phyloP scores from a whole-genome alignment of 2,113 vertebrate species.

The Eira barbara region DNA sequence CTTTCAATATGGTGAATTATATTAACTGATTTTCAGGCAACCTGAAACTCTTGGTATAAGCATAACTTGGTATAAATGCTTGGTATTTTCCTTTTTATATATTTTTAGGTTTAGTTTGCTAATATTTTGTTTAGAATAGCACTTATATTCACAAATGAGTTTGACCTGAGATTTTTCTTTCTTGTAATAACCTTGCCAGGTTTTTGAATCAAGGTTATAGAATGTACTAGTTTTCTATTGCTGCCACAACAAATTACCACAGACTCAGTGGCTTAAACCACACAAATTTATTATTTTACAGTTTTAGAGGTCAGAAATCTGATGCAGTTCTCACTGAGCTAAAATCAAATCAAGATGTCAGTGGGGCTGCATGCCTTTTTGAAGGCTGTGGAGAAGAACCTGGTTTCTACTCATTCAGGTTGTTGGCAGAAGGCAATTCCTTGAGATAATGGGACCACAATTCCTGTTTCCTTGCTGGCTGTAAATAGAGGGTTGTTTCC shows the following conservation, averaged over 20 bases:
- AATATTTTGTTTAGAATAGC: not conserved
- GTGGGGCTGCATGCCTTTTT: not conserved
- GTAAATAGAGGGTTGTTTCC: not conserved
- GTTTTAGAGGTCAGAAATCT: not conserved
- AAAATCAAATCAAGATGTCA: not conserved
- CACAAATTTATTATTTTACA: not conserved
- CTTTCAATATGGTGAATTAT: not conserved
- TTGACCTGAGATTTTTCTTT: not conserved
- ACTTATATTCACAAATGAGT: conserved; percentile 9
- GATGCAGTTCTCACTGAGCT: not conserved
- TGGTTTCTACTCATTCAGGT: not conserved
- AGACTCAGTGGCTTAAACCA: not conserved
- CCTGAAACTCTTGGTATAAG: not conserved
- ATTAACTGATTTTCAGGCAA: not conserved
- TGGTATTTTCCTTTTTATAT: not conserved
- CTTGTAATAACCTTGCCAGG: not conserved
- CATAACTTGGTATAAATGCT: not conserved
- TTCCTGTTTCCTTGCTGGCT: not conserved
- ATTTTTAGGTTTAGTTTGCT: not conserved
- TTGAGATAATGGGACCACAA: not conserved
- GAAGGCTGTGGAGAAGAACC: not conserved
- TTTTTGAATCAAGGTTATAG: not conserved
- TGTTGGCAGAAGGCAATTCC: not conserved
- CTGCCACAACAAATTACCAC: not conserved
- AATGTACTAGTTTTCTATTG: not conserved